Evolutionary conservation across 2,888 invertebrate species (phyloP).

Genomic region (Rotaria magnacalcarata): DNA sequence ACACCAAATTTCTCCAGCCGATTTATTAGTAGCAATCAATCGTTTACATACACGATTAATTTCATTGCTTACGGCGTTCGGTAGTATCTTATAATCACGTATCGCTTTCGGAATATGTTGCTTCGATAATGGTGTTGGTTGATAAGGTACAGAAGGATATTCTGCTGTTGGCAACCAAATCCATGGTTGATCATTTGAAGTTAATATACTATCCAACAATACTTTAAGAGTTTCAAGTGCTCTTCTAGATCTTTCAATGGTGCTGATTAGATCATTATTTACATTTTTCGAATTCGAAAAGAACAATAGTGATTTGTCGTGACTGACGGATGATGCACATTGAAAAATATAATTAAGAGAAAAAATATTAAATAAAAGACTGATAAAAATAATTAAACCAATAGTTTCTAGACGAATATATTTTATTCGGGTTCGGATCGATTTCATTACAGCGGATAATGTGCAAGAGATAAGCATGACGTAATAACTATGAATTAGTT

Average conservation of each 20-base stretch:
- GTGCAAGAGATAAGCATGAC: not conserved
- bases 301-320: not conserved
- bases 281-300: not conserved
- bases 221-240: not conserved
- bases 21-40: not conserved
- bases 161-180: not conserved
- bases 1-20: not conserved
- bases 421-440: not conserved
- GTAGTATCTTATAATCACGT: not conserved
- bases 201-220: not conserved
- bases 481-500: not conserved
- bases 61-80: not conserved
- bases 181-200: not conserved
- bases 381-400: not conserved
- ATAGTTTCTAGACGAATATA: not conserved
- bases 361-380: not conserved
- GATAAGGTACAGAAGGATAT: constrained; percentile 18
- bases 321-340: not conserved
- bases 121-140: not conserved
- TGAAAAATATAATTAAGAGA: not conserved
- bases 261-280: not conserved
- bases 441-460: not conserved
- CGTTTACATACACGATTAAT: not conserved
- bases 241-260: not conserved
- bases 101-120: not conserved